Base-by-base conservation (phyloP, 2,888 invertebrate species). In the Polydrusus tereticollis region DNA sequence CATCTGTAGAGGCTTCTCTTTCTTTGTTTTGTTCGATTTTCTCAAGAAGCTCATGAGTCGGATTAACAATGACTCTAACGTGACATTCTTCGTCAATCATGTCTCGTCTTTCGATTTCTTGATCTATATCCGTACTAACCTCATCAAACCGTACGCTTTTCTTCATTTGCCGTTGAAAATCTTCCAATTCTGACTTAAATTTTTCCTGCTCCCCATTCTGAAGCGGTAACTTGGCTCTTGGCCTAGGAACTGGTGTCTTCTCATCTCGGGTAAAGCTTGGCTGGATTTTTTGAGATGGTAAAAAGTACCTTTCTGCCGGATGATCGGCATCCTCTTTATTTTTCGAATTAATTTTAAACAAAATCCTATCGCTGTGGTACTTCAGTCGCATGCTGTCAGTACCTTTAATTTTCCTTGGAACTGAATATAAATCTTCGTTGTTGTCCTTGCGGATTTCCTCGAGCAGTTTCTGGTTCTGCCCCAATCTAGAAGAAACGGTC, bases 81-180 rank as follows among this genome's bases (percentile, higher is more conserved):
- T 67, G 59, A 45, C 26, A 62, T 12, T 43, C 57, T 20, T 73
- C 69, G 2, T 16, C 55, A 10, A 26, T 16, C 14, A 18, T 52
- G 45, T 70, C 70, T 43, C 62, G 58, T 57, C 33, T 63, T 26
- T 70, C 70, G 38, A 75, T 72, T 55, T 76, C 72, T 33, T 72
- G 68, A 50, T 73, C 75, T 45, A 83, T 83, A 77, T 83, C 83
- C 0, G 79, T 79, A 43, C 78, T 80, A n/a, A 79, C 76, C 52
- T 83, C 84, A 66, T 83, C 80, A 73, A 85, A 85, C 47, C 85
- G 75, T 1, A 85, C 85, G 1, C 84, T 84, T 74, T 85, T 85
- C 66, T 84, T 84, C 20, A 82, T 76, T 69, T 83, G 82, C 47
- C 82, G 80, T 72, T 84, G 80, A 14, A 82, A 67, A 75, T 83